A percentile compares a stretch with the other conserved stretches of the same genome.
Evolutionary conservation across 2,113 vertebrate genomes (phyloP).

Genomic region (Embiotoca jacksoni): DNA sequence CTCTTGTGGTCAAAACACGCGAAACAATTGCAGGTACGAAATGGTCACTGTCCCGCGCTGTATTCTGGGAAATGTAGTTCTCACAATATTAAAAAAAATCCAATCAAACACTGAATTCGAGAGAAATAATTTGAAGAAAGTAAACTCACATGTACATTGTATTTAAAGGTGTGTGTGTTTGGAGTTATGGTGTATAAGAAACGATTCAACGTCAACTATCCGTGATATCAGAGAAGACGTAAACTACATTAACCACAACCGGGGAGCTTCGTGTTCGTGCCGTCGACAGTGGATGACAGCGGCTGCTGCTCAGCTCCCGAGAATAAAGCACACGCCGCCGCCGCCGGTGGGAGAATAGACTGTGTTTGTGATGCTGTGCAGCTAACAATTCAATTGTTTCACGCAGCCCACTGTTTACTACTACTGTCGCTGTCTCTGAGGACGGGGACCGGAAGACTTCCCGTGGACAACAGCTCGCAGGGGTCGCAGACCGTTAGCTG

Average conservation of each 20-base stretch:
- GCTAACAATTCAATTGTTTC: not conserved
- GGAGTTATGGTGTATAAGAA: not conserved
- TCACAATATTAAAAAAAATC: rapidly evolving
- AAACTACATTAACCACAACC: constrained; percentile 80
- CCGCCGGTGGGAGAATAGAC: constrained; percentile 1
- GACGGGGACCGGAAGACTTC: not conserved
- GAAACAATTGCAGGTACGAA: not conserved
- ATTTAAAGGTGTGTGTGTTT: rapidly evolving
- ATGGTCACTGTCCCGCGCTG: not conserved
- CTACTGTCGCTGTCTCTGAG: not conserved
- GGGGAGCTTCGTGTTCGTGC: constrained; percentile 21
- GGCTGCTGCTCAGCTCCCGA: constrained; percentile 31
- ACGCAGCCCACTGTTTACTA: not conserved
- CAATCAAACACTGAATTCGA: rapidly evolving
- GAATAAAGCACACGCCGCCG: constrained; percentile 53
- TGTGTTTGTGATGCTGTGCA: not conserved
- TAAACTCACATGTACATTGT: rapidly evolving
- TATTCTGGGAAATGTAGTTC: constrained; percentile 69
- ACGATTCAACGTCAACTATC: rapidly evolving
- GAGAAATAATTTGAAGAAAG: rapidly evolving
- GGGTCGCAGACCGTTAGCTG: constrained; percentile 34
- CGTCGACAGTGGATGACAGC: constrained; percentile 68
- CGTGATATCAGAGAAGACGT: rapidly evolving
- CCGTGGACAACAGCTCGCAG: not conserved
- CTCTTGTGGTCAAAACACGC: constrained; percentile 54